Conservation (phyloP, 2,888 invertebrate genomes). For the Bembecia ichneumoniformis region DNA sequence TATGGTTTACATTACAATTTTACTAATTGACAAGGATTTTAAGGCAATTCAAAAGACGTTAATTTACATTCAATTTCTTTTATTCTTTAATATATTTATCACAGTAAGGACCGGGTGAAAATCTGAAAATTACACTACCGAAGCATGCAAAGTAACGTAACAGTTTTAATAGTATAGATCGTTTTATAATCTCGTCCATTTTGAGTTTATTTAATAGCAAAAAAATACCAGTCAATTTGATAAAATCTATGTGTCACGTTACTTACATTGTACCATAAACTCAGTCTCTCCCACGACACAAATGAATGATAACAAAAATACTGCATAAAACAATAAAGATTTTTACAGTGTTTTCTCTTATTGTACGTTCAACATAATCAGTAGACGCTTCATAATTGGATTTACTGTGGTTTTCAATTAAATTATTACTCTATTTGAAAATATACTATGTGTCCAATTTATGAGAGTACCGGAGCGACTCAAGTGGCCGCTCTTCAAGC, state of each 20-base stretch:
- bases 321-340: conserved; percentile 58
- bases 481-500: too few relatives aligned
- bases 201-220: neutral
- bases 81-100: conserved; percentile 48
- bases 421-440: too few relatives aligned
- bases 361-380: conserved; percentile 21
- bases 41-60: conserved; percentile 32
- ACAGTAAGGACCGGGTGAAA: conserved; percentile 70
- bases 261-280: conserved; percentile 61
- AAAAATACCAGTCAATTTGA: conserved; percentile 37
- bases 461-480: too few relatives aligned
- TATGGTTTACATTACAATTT: conserved; percentile 25
- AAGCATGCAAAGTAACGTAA: conserved; percentile 62
- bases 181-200: conserved; percentile 12
- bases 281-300: conserved; percentile 67
- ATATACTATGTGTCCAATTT: too few relatives aligned
- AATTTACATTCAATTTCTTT: conserved; percentile 20
- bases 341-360: conserved; percentile 22
- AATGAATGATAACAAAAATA: conserved; percentile 65
- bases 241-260: conserved; percentile 33
- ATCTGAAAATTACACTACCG: conserved; percentile 64
- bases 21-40: conserved; percentile 44
- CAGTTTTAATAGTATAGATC: conserved; percentile 46
- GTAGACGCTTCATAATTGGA: too few relatives aligned
- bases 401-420: too few relatives aligned